phyloP scores from a whole-genome alignment of 2,113 vertebrate species.

The Pampusana beccarii region DNA sequence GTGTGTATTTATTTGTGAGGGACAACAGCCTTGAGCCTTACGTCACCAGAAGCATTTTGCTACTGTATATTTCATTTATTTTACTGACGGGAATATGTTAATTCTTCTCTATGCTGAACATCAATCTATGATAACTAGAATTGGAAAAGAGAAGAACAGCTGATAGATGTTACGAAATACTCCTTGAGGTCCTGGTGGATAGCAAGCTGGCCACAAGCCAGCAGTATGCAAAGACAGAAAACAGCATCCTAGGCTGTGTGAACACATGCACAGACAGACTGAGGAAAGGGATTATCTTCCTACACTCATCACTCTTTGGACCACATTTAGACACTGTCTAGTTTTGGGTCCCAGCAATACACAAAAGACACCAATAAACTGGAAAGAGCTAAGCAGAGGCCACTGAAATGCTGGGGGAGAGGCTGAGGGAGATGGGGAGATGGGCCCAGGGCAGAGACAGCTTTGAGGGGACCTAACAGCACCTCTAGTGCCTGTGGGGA shows the following conservation, averaged over 20 bases:
- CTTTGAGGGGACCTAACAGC: not conserved
- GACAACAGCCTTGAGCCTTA: not conserved
- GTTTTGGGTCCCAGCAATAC: not conserved
- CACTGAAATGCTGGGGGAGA: not conserved
- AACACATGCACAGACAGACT: not conserved
- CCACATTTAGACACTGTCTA: not conserved
- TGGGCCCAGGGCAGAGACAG: not conserved
- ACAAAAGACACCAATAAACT: not conserved
- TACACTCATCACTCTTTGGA: not conserved
- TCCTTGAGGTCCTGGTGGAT: not conserved
- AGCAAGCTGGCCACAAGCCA: not conserved
- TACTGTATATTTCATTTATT: not conserved
- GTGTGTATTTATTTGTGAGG: not conserved
- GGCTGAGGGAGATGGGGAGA: not conserved
- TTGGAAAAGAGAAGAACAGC: not conserved
- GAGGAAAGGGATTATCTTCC: slow-evolving; percentile 18
- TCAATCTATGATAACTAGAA: not conserved
- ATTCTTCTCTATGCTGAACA: not conserved
- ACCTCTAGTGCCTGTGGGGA: rapidly evolving
- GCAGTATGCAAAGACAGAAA: not conserved
- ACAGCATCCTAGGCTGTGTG: not conserved
- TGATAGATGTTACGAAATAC: not conserved
- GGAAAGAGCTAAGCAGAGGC: not conserved
- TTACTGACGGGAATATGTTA: not conserved
- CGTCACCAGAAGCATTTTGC: not conserved